Evolutionary conservation across 2,888 invertebrate genomes (phyloP).

Genomic region (Macrophya annulata): DNA sequence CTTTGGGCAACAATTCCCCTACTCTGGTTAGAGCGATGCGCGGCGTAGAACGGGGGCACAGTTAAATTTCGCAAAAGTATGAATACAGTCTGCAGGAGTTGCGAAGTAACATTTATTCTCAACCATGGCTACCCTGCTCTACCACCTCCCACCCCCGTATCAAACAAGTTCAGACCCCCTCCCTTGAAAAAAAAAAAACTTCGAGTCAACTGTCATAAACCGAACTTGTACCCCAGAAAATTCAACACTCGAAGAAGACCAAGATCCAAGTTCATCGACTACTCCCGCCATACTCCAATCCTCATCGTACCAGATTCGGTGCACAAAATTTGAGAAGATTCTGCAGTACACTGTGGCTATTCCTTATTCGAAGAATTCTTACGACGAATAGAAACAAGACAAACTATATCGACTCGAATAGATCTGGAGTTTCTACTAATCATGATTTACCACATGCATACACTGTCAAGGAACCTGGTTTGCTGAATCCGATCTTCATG

Average conservation of each 20-base stretch:
- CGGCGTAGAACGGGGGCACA: slow-evolving; percentile 43
- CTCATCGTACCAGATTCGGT: background rate
- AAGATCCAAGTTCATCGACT: slow-evolving; percentile 36
- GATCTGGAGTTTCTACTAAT: background rate
- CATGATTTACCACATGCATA: background rate
- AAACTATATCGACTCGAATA: background rate
- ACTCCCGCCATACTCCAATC: background rate
- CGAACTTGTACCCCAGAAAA: slow-evolving; percentile 38
- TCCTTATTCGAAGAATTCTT: background rate
- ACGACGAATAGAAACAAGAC: background rate
- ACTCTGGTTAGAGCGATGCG: slow-evolving; percentile 49
- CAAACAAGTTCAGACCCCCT: background rate
- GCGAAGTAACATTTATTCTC: slow-evolving; percentile 41
- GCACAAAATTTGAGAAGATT: background rate
- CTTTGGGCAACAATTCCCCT: slow-evolving; percentile 78
- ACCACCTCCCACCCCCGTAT: background rate
- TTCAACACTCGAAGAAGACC: slow-evolving; percentile 6
- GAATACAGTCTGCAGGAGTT: slow-evolving; percentile 48
- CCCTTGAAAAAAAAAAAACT: slow-evolving; percentile 39
- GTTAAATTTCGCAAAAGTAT: slow-evolving; percentile 55
- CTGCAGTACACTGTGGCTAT: background rate
- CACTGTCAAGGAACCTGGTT: background rate
- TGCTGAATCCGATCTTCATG: background rate
- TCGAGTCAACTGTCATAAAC: slow-evolving; percentile 48
- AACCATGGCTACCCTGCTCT: slow-evolving; percentile 20